Percentiles rank a stretch among this genome's conserved stretches.
Conservation (phyloP, 2,888 invertebrate genomes). For the Crocallis elinguaria region DNA sequence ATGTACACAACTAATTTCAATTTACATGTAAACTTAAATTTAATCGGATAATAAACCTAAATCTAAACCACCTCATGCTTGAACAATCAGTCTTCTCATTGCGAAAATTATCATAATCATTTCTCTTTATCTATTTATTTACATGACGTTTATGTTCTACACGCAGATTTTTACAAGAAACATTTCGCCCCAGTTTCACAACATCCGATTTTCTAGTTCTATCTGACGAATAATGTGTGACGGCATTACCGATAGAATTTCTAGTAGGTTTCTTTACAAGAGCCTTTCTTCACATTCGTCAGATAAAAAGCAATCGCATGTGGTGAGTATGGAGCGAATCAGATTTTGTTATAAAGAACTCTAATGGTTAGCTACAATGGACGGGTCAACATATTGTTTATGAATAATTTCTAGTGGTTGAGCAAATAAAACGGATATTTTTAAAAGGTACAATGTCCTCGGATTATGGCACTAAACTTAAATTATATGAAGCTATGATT, state of each 20-base stretch:
- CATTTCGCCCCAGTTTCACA: slow-evolving; percentile 2
- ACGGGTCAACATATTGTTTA: slow-evolving; percentile 34
- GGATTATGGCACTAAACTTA: slow-evolving; percentile 69
- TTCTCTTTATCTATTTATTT: slow-evolving; percentile 55
- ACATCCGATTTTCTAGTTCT: slow-evolving; percentile 31
- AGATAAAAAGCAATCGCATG: background rate
- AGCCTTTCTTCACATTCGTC: background rate
- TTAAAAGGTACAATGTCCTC: slow-evolving; percentile 51
- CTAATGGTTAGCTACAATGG: slow-evolving; percentile 58
- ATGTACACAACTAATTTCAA: slow-evolving; percentile 60
- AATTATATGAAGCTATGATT: slow-evolving; percentile 39
- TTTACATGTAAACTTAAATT: slow-evolving; percentile 72
- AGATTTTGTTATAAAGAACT: slow-evolving; percentile 46
- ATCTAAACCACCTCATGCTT: slow-evolving; percentile 75
- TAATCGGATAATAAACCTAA: slow-evolving; percentile 71
- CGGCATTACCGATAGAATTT: background rate
- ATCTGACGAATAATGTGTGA: background rate
- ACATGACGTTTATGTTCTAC: slow-evolving; percentile 46
- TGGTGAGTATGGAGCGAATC: background rate
- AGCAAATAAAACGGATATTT: slow-evolving; percentile 55
- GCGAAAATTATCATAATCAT: slow-evolving; percentile 78
- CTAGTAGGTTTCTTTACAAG: background rate
- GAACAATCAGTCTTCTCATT: slow-evolving; percentile 84
- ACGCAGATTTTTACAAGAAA: slow-evolving; percentile 54
- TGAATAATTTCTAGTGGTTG: slow-evolving; percentile 43